Conservation (phyloP, 2,797 vertebrate species). For the Cossypha polioptera region DNA sequence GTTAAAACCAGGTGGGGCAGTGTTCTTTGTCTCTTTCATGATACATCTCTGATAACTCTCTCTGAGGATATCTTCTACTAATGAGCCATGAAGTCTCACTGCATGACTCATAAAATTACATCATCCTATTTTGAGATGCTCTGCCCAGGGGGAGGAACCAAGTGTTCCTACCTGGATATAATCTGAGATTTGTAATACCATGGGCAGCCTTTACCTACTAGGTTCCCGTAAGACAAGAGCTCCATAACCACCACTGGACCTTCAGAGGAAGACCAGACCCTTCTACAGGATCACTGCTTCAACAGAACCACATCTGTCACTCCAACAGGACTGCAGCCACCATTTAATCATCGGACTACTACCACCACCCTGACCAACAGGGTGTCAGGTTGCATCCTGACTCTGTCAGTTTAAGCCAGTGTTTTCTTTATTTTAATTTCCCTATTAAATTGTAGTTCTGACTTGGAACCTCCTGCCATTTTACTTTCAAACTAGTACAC, state of each 20-base stretch:
- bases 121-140: not conserved
- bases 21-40: not conserved
- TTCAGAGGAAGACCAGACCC: not conserved
- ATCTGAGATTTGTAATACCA: not conserved
- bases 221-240: not conserved
- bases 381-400: too few relatives aligned
- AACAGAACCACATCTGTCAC: not conserved
- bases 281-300: not conserved
- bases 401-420: not conserved
- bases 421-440: not conserved
- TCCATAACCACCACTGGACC: not conserved
- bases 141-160: not conserved
- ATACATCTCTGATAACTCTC: not conserved
- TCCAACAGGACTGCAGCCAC: not conserved
- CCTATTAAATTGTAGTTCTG: not conserved
- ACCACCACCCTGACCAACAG: too few relatives aligned
- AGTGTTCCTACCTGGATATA: not conserved
- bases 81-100: not conserved
- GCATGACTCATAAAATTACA: not conserved
- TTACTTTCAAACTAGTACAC: not conserved
- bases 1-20: not conserved
- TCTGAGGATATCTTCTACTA: not conserved
- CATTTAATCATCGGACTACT: rapidly evolving
- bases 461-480: rapidly evolving
- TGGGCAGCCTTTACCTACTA: not conserved